A percentile compares a stretch with the other conserved stretches of the same genome.
Conservation (phyloP, 1,140 invertebrate species). For the Leguminivora glycinivorella region DNA sequence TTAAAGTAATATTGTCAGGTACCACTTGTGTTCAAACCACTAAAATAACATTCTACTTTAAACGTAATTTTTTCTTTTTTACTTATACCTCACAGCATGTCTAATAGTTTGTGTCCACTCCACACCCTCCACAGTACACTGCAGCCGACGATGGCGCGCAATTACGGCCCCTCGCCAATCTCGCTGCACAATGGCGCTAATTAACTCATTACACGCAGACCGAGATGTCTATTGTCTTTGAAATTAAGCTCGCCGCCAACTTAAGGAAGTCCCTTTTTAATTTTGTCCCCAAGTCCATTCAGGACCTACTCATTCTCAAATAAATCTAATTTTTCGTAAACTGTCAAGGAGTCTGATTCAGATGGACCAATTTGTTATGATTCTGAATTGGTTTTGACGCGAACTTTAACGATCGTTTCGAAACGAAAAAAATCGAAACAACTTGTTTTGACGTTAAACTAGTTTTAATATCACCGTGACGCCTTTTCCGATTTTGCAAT, state of each 20-base stretch:
- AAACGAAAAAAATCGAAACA: too few relatives aligned
- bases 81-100: neutral
- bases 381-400: too few relatives aligned
- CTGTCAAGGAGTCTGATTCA: neutral
- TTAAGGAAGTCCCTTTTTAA: slow-evolving; percentile 1
- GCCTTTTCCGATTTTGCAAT: too few relatives aligned
- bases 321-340: neutral
- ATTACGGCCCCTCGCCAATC: slow-evolving; percentile 7
- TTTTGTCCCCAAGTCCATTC: neutral
- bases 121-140: neutral
- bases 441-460: too few relatives aligned
- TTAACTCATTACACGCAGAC: slow-evolving; percentile 22
- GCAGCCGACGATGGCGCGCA: neutral
- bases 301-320: neutral
- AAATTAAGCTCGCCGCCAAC: neutral
- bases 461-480: too few relatives aligned
- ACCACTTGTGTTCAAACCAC: too few relatives aligned
- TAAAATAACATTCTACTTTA: too few relatives aligned
- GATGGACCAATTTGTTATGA: too few relatives aligned
- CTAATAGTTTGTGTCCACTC: neutral
- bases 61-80: too few relatives aligned
- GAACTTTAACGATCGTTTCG: too few relatives aligned
- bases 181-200: slow-evolving; percentile 20
- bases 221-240: slow-evolving; percentile 17
- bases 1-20: too few relatives aligned